phyloP scores from a whole-genome alignment of 2,113 vertebrate genomes.

The Odocoileus virginianus region DNA sequence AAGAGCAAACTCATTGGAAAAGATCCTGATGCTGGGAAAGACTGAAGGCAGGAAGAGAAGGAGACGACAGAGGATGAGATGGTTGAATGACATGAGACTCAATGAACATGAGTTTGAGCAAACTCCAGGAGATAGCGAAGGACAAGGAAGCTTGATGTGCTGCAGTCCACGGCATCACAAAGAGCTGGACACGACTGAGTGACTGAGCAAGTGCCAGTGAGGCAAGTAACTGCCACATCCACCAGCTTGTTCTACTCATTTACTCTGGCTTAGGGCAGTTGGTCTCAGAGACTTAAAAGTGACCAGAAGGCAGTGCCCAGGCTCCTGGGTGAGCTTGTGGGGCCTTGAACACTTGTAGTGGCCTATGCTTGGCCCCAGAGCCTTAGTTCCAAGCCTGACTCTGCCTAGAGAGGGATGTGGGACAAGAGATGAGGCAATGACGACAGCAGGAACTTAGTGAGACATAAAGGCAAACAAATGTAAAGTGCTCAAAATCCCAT shows the following conservation, averaged over 20 bases:
- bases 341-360: fast-evolving
- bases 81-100: neutral
- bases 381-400: neutral
- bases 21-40: neutral
- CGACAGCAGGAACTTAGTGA: neutral
- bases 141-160: neutral
- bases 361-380: neutral
- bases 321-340: neutral
- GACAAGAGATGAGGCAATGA: neutral
- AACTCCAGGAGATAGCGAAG: neutral
- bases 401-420: fast-evolving
- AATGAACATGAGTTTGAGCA: neutral
- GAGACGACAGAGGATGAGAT: neutral
- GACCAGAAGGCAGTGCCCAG: neutral
- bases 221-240: neutral
- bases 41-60: neutral
- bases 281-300: neutral
- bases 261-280: neutral
- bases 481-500: neutral
- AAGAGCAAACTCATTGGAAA: neutral
- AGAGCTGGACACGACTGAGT: neutral
- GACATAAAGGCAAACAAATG: neutral
- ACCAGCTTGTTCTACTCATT: neutral
- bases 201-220: neutral
- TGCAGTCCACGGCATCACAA: neutral